Base-by-base conservation (phyloP, 1,140 invertebrate genomes). In the Tetragnatha versicolor region DNA sequence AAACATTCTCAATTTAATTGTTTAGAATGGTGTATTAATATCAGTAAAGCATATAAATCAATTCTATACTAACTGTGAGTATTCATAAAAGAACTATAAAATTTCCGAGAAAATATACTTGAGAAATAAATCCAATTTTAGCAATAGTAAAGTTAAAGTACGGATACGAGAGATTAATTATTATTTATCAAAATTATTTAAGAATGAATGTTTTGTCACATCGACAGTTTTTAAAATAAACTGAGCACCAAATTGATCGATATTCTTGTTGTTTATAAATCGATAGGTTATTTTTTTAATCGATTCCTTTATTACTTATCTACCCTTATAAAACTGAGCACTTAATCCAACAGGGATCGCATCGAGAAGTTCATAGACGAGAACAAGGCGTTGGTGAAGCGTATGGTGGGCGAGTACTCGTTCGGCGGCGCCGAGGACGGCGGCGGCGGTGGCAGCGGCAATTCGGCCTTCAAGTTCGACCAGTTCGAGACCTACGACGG, bases 341-440 rank as follows among this genome's bases (percentile, higher is more conserved):
- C 6, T n/a, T 53, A 12, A 25, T 69, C 22, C n/a, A 90, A 45
- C 87, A 96, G 94, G 85, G 93, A 95, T 51, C 90, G 92, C 82
- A 96, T 96, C 85, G 93, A 95, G 83, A 88, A 89, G 76, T 96
- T 96, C 85, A 96, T 96, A 82, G 94, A 96, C 82, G 94, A 96
- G 83, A 96, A 96, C 85, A 96, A 96, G 86, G 93, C 94, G 14
- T 83, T 96, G 81, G 95, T 95, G 89, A 92, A 93, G 83, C 88
- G 94, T 63, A 96, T 96, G 94, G 95, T 95, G 81, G 80, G 80
- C 0, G 80, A 80, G 33, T 70, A 81, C 69, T 33, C 78, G 2
- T 83, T 81, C 55, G 77, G 69, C 12, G 68, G 68, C 35, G 68
- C 49, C 22, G 80, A 79, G 7, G 78, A 82, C 39, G 37, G 65